These are phyloP conservation scores for Campoplex nolae DNA, from an alignment of 2,888 invertebrate genomes.

Conservation along the genomic window DNA sequence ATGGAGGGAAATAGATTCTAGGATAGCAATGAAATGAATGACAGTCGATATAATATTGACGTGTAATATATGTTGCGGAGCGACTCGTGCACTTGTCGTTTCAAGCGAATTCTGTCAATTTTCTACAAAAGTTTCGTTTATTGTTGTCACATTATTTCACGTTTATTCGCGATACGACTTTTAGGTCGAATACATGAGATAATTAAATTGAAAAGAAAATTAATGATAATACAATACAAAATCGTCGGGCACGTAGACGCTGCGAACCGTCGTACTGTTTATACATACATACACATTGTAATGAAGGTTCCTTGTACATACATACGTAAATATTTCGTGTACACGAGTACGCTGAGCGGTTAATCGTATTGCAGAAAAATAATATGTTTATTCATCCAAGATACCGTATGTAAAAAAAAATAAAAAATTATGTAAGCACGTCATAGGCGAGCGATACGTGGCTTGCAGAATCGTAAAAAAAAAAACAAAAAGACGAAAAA, in stretches of 20 bases:
- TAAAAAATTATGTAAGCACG: conserved; percentile 68
- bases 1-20: conserved; percentile 12
- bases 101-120: conserved; percentile 67
- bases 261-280: conserved; percentile 73
- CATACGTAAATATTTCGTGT: conserved; percentile 69
- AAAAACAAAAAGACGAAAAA: conserved; percentile 51
- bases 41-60: background rate
- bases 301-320: conserved; percentile 76
- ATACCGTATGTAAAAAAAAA: conserved; percentile 72
- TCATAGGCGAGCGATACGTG: conserved; percentile 74
- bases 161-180: conserved; percentile 58
- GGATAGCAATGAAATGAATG: conserved; percentile 18
- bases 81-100: conserved; percentile 37
- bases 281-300: conserved; percentile 64
- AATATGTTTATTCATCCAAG: conserved; percentile 72
- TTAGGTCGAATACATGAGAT: conserved; percentile 68
- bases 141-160: conserved; percentile 63
- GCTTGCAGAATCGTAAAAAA: conserved; percentile 72
- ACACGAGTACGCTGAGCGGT: conserved; percentile 61
- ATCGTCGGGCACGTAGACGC: conserved; percentile 68
- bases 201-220: conserved; percentile 61
- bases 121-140: conserved; percentile 69
- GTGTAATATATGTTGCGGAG: background rate
- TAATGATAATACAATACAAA: conserved; percentile 46
- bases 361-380: conserved; percentile 59